Percentiles rank a stretch among this genome's conserved stretches.
Evolutionary conservation across 2,113 vertebrate genomes (phyloP).

Genomic region (Gadus macrocephalus): DNA sequence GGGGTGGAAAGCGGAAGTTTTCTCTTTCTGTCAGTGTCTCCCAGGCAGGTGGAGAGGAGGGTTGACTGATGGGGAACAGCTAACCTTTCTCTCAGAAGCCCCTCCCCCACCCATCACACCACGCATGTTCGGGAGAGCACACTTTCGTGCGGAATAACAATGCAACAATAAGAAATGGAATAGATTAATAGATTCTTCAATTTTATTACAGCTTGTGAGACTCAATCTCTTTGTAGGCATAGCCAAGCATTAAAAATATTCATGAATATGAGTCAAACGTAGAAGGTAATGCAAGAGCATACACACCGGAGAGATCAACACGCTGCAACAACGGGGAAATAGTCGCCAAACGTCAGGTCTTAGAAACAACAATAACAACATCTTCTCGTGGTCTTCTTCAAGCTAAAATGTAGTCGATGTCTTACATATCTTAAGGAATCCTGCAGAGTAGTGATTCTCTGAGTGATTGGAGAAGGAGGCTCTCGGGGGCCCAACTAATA

Average conservation of each 20-base stretch:
- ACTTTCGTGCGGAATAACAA: not conserved
- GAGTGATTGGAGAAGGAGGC: no score
- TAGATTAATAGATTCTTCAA: not conserved
- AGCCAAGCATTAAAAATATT: conserved; percentile 13
- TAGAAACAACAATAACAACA: not conserved
- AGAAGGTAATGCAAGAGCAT: not conserved
- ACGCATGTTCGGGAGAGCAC: not conserved
- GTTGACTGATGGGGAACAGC: no score
- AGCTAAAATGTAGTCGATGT: no score
- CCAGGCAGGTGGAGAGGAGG: no score
- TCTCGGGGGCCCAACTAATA: no score
- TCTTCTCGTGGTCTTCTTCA: not conserved
- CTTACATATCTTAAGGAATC: no score
- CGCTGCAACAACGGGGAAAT: not conserved
- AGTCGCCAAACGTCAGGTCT: not conserved
- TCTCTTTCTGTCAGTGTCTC: no score
- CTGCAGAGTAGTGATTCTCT: no score
- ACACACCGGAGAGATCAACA: not conserved
- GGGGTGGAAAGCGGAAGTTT: no score
- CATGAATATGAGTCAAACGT: not conserved
- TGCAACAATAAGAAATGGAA: not conserved
- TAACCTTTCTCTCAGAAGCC: not conserved
- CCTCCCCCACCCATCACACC: no score
- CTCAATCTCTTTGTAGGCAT: not conserved
- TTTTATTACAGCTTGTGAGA: conserved; percentile 9